Evolutionary conservation across 2,113 vertebrate species (phyloP), one percentile per base, ranked within the genome.

Genomic region (Silurus meridionalis): DNA sequence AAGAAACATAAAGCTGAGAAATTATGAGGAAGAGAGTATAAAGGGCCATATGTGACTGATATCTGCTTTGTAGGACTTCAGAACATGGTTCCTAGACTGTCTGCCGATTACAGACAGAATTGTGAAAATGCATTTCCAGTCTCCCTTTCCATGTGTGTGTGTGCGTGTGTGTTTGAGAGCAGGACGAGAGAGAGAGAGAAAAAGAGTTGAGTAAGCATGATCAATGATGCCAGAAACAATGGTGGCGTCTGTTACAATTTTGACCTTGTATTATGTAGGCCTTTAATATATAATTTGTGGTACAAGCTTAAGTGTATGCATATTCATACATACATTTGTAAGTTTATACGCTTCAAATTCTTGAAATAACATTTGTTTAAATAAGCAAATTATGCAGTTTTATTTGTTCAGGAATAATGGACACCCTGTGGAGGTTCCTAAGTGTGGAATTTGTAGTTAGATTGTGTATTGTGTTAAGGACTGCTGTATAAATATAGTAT

Each of bases 21-120:
- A 86, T 61, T 89, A 69, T 80, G 53, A 0, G 85, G 64, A 58
- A 72, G 72, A 75, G 80, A 80, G 58, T 81, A 10, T 66, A 80
- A 60, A 50, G 80, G 57, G 71, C 61, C 55, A 72, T 61, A 69
- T 86, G 79, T 80, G 83, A 77, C 50, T 21, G 71, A 84, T 82
- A 85, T 84, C 78, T 84, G 82, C 84, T 86, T 52, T 74, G 55
- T 83, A 28, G 10, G 71, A 85, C 83, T 78, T 81, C 21, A 78
- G 71, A 88, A 71, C 17, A 17, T 87, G 63, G 28, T 87, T 64
- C 63, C 75, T 80, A 19, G 4, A 2, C 69, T 83, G 37, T 37
- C 60, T 63, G 69, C 72, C 79, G 53, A 63, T 88, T 83, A 85
- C 80, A 71, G 53, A 75, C 15, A 71, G 53, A 83, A 88, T 83